Percentiles rank a stretch among this genome's conserved stretches.
Conservation (phyloP, 2,888 invertebrate species). For the Archips xylosteana region DNA sequence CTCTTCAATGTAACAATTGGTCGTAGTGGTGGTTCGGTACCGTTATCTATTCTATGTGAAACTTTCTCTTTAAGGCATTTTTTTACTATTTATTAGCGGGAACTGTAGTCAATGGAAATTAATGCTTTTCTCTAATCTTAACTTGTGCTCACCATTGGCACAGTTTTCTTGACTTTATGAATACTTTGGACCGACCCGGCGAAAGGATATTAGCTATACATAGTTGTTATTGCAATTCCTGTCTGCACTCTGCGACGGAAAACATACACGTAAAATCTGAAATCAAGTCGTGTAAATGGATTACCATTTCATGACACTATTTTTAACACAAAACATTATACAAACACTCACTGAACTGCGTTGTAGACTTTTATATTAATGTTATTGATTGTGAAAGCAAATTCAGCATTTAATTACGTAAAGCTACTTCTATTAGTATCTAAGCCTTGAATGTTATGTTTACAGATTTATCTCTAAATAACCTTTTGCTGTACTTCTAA, state of each 20-base stretch:
- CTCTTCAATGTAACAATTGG: neutral
- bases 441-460: slow-evolving; percentile 59
- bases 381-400: slow-evolving; percentile 3
- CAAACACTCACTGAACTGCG: neutral
- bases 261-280: neutral
- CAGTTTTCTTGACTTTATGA: neutral
- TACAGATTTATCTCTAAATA: slow-evolving; percentile 69
- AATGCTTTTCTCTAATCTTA: neutral
- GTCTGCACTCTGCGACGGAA: slow-evolving; percentile 1
- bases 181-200: neutral
- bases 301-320: neutral
- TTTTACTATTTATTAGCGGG: neutral
- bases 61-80: neutral
- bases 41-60: neutral
- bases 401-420: slow-evolving; percentile 29
- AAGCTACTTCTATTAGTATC: slow-evolving; percentile 37
- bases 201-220: neutral
- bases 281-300: neutral
- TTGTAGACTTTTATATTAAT: neutral
- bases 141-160: neutral
- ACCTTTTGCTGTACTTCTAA: slow-evolving; percentile 71
- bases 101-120: neutral
- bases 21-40: neutral
- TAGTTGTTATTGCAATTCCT: neutral
- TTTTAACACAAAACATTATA: neutral